phyloP scores from a whole-genome alignment of 1,140 invertebrate genomes.

The Cherax destructor region DNA sequence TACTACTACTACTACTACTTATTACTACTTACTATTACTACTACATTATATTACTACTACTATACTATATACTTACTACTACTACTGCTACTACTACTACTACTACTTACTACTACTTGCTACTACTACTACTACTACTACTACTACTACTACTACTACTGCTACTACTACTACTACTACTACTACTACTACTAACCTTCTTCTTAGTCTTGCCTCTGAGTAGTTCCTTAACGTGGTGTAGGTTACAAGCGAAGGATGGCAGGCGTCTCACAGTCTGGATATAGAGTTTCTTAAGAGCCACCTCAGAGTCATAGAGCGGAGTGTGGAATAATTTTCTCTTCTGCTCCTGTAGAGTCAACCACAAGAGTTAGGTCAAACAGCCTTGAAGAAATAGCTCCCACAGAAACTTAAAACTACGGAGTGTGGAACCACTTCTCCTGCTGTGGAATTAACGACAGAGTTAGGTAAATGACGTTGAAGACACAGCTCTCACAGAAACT shows the following conservation, averaged over 20 bases:
- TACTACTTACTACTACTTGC: slow-evolving; percentile 18
- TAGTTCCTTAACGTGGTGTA: slow-evolving; percentile 84
- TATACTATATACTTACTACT: too few relatives aligned
- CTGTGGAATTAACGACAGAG: too few relatives aligned
- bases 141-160: background rate
- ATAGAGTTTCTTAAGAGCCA: slow-evolving; percentile 83
- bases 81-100: background rate
- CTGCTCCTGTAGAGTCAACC: slow-evolving; percentile 79
- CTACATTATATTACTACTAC: too few relatives aligned
- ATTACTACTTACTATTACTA: too few relatives aligned
- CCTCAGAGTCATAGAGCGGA: slow-evolving; percentile 82
- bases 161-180: background rate
- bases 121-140: background rate
- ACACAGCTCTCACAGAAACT: too few relatives aligned
- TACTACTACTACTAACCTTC: slow-evolving; percentile 76
- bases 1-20: slow-evolving; percentile 20
- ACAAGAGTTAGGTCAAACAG: too few relatives aligned
- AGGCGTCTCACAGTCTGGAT: slow-evolving; percentile 82
- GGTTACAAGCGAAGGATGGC: slow-evolving; percentile 81
- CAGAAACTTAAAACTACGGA: too few relatives aligned
- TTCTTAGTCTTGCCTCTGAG: slow-evolving; percentile 81
- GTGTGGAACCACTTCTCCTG: too few relatives aligned
- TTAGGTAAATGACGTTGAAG: too few relatives aligned
- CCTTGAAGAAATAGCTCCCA: too few relatives aligned
- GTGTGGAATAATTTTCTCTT: slow-evolving; percentile 83